phyloP scores from a whole-genome alignment of 2,113 vertebrate species.

The Ptychochromis oligacanthus region DNA sequence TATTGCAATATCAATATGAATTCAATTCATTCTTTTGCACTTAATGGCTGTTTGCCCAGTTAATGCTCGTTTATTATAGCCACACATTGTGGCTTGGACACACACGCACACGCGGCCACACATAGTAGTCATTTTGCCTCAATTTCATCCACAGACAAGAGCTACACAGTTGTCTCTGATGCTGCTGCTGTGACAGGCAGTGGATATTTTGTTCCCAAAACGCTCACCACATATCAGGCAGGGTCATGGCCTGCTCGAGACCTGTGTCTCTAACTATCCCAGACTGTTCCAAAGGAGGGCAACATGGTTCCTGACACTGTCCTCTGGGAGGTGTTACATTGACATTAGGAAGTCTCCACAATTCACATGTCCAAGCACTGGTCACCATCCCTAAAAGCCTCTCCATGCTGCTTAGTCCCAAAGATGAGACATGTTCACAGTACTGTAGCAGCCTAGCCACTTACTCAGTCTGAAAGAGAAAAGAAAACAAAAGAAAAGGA shows the following conservation, averaged over 20 bases:
- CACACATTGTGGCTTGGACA: not conserved
- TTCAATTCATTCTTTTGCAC: constrained; percentile 20
- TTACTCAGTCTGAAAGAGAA: constrained; percentile 27
- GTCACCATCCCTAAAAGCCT: not conserved
- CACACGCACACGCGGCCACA: not conserved
- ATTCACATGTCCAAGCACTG: constrained; percentile 40
- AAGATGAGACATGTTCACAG: constrained; percentile 16
- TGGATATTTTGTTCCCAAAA: constrained; percentile 61
- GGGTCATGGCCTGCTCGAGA: constrained; percentile 64
- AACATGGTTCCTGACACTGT: constrained; percentile 26
- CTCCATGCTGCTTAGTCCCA: not conserved
- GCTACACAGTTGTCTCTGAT: constrained; percentile 12
- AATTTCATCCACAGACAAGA: not conserved
- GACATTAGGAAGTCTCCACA: constrained; percentile 49
- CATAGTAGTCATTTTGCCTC: not conserved
- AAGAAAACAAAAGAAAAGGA: constrained; percentile 10
- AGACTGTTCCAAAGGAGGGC: constrained; percentile 34
- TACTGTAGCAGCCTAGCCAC: not conserved
- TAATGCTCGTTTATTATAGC: constrained; percentile 32
- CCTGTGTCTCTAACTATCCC: constrained; percentile 59
- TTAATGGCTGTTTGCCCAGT: constrained; percentile 49
- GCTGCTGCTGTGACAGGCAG: constrained; percentile 57
- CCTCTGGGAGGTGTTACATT: constrained; percentile 61
- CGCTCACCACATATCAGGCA: constrained; percentile 63
- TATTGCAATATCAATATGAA: constrained; percentile 44